Evolutionary conservation across 2,113 vertebrate species (phyloP), one percentile per base, ranked within the genome.

Genomic region (Oreotrochilus melanogaster): DNA sequence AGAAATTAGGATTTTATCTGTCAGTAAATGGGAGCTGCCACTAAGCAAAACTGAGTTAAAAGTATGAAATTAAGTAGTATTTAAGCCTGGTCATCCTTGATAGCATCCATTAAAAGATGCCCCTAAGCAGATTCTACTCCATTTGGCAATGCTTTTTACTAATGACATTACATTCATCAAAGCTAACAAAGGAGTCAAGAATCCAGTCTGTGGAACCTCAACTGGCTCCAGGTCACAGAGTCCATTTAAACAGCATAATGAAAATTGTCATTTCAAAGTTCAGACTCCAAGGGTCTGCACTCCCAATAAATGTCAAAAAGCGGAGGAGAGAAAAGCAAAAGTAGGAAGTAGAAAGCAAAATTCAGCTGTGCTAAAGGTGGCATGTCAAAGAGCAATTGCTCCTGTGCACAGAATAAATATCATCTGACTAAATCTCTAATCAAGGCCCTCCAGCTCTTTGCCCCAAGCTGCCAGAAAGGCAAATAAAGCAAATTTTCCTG

Each of bases 151-250:
- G 82, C 48, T 90, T 84, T 95, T 92, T 72, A 65, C 76, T 95
- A 92, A 96, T 72, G 35, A 88, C 39, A 94, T 96, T 96, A 90
- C 58, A 73, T 28, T 95, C 90, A 96, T 96, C 94, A 94, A 96
- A 96, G 92, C 76, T 93, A 97, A 93, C 1, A 0, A 88, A 93
- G 50, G 69, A 95, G 72, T 96, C 79, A 72, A 89, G 65, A 90
- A 94, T 84, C 86, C 79, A 88, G 61, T 12, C 79, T 71, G 47
- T 61, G 69, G 92, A 95, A 86, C 60, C 90, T 88, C 82, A 71
- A 5, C 75, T 47, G 57, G 64, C 88, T 94, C 65, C 76, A 94
- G 89, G 94, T 94, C 93, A 92, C 2, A 72, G n/a, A 94, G 86
- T 42, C 79, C 80, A 81, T 86, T 96, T 92, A 61, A 93, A 93